Evolutionary conservation across 2,797 vertebrate genomes (phyloP).

Genomic region (Pseudochirops corinnae): DNA sequence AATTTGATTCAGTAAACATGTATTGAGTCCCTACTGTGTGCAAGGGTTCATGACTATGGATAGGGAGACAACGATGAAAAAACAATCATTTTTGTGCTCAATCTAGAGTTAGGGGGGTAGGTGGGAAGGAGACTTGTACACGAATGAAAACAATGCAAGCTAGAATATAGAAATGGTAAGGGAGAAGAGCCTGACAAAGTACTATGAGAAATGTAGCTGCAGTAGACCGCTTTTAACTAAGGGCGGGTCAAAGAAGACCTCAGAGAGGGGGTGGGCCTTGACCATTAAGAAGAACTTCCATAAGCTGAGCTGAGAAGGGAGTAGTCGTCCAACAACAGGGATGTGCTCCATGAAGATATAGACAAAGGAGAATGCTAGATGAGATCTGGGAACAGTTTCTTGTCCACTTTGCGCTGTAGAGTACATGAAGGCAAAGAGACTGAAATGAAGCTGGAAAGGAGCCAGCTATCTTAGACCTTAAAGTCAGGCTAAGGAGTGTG

Average conservation of each 20-base stretch:
- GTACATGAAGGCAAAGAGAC: neutral
- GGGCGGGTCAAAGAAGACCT: neutral
- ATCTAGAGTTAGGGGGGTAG: neutral
- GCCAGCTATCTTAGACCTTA: neutral
- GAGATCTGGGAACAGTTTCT: neutral
- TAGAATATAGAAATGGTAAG: neutral
- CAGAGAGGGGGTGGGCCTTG: neutral
- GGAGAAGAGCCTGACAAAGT: neutral
- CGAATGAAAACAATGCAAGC: neutral
- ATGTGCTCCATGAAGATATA: neutral
- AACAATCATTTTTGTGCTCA: neutral
- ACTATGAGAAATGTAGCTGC: neutral
- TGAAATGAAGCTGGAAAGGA: neutral
- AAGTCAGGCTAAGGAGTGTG: neutral
- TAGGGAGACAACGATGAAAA: neutral
- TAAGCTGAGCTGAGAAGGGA: neutral
- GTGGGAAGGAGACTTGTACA: neutral
- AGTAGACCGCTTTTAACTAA: neutral
- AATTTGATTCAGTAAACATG: neutral
- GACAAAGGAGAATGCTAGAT: neutral
- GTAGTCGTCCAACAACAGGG: neutral
- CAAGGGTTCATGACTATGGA: neutral
- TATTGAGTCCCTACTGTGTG: neutral
- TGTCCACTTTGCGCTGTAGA: neutral
- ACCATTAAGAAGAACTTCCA: neutral